Evolutionary conservation across 2,888 invertebrate genomes (phyloP).

Genomic region (Abrostola triplasia): DNA sequence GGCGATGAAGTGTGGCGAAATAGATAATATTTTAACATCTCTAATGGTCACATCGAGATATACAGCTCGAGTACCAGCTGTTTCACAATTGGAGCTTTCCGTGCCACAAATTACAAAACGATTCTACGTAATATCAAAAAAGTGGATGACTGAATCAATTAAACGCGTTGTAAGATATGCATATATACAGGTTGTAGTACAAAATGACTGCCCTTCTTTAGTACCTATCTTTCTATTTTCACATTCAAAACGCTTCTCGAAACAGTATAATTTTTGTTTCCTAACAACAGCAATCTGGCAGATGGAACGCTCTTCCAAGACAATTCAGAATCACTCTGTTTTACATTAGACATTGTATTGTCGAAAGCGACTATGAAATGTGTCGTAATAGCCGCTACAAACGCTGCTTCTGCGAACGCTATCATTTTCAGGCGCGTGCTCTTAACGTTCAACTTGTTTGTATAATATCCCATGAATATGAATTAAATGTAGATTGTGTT

Average conservation of each 20-base stretch:
- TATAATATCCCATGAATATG: constrained; percentile 53
- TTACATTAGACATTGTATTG: constrained; percentile 55
- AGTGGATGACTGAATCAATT: neutral
- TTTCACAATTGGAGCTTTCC: constrained; percentile 31
- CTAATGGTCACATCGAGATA: constrained; percentile 44
- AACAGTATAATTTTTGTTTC: constrained; percentile 32
- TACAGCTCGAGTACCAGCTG: constrained; percentile 35
- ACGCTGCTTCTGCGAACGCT: constrained; percentile 38
- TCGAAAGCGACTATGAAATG: constrained; percentile 54
- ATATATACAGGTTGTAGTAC: neutral
- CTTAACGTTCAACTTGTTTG: constrained; percentile 47
- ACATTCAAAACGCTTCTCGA: constrained; percentile 19
- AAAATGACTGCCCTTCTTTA: constrained; percentile 3
- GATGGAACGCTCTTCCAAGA: constrained; percentile 45
- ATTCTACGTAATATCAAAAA: neutral
- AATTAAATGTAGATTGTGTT: constrained; percentile 54
- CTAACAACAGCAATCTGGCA: constrained; percentile 42
- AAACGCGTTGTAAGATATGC: neutral
- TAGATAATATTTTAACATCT: constrained; percentile 57
- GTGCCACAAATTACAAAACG: constrained; percentile 13
- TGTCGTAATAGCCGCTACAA: constrained; percentile 50
- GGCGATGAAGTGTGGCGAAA: constrained; percentile 61
- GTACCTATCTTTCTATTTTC: constrained; percentile 4
- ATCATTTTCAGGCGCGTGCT: constrained; percentile 53
- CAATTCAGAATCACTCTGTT: constrained; percentile 56